phyloP scores from a whole-genome alignment of 2,113 vertebrate genomes.

The Theristicus caerulescens region DNA sequence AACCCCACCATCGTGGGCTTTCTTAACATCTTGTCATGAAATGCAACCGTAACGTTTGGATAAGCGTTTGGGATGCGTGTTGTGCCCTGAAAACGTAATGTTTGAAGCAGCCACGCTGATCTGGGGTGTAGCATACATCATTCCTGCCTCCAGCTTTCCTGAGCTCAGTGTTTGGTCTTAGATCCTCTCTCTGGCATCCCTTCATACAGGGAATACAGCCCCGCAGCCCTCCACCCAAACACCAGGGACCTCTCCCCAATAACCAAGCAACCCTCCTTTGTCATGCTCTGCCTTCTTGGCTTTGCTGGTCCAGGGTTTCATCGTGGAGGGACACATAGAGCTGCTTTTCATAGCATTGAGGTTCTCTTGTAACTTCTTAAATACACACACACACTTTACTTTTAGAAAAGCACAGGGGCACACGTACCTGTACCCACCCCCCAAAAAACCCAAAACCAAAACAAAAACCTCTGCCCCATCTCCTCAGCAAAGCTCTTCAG shows the following conservation, averaged over 20 bases:
- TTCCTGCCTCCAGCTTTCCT: neutral
- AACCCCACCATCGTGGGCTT: neutral
- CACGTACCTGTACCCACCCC: accelerated
- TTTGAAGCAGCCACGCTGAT: neutral
- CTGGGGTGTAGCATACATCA: accelerated
- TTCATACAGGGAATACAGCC: neutral
- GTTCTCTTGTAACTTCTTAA: neutral
- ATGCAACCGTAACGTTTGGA: no score
- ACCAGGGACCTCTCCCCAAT: accelerated
- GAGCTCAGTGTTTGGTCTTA: neutral
- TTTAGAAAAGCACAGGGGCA: neutral
- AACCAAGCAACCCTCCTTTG: neutral
- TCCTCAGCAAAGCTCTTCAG: neutral
- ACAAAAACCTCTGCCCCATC: neutral
- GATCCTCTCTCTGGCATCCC: neutral
- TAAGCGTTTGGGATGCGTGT: neutral
- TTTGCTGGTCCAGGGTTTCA: neutral
- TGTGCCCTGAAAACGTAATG: neutral
- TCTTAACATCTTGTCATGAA: neutral
- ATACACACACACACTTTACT: neutral
- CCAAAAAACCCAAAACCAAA: no score
- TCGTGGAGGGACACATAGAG: neutral
- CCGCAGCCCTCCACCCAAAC: neutral
- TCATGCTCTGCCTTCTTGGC: neutral
- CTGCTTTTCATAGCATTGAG: neutral